Conservation (phyloP, 2,113 vertebrate genomes). For the Taxidea taxus region DNA sequence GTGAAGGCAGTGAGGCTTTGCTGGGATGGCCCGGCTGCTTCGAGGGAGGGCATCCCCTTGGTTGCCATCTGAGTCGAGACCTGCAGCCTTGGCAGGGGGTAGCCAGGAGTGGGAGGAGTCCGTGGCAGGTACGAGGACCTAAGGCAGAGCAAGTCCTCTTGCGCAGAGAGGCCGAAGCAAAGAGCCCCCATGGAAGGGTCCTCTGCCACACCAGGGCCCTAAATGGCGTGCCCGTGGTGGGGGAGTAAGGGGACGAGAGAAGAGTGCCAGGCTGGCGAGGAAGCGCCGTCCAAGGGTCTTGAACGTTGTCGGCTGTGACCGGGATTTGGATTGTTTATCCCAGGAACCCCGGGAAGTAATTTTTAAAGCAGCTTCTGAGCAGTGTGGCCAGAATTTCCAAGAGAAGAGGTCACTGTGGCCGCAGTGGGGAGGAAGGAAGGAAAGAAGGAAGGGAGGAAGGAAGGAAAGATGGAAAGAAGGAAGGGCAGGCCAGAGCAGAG, state of each 20-base stretch:
- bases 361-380: not conserved
- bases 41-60: accelerated
- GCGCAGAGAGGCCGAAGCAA: not conserved
- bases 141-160: not conserved
- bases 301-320: accelerated
- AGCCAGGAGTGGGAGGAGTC: not conserved
- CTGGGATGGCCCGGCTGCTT: not conserved
- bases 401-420: not conserved
- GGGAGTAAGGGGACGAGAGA: not conserved
- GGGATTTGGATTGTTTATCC: not conserved
- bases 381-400: not conserved
- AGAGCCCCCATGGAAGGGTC: not conserved
- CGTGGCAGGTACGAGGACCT: accelerated
- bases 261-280: too few relatives aligned
- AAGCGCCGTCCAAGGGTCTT: too few relatives aligned
- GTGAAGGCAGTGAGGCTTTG: not conserved
- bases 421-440: accelerated
- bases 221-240: not conserved
- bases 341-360: not conserved
- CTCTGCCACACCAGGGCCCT: accelerated
- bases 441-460: too few relatives aligned
- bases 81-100: not conserved
- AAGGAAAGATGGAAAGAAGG: too few relatives aligned
- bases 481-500: not conserved
- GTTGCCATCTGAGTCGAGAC: not conserved